A percentile compares a stretch with the other conserved stretches of the same genome.
phyloP scores from a whole-genome alignment of 2,113 vertebrate genomes.

The rabbit (Oryctolagus cuniculus) region DNA sequence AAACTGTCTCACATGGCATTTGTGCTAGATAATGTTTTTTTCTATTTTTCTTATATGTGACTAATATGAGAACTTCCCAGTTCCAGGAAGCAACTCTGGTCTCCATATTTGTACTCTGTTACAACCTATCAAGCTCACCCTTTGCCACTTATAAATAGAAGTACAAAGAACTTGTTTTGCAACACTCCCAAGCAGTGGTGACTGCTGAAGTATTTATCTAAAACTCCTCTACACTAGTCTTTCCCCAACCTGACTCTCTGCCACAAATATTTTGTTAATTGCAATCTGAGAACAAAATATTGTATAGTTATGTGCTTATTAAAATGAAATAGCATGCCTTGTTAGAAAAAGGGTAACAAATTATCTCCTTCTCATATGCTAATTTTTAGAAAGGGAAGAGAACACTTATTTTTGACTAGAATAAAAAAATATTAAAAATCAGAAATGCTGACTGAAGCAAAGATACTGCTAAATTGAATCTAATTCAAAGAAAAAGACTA shows the following conservation, averaged over 20 bases:
- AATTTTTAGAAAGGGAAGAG: not conserved
- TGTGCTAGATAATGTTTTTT: not conserved
- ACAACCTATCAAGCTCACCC: not conserved
- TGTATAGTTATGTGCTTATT: slow-evolving; percentile 45
- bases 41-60: slow-evolving; percentile 24
- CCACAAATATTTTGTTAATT: slow-evolving; percentile 72
- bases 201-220: slow-evolving; percentile 13
- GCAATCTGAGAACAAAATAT: slow-evolving; percentile 56
- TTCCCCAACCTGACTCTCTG: slow-evolving; percentile 24
- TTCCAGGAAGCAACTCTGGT: not conserved
- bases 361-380: slow-evolving; percentile 67
- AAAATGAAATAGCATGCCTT: no score
- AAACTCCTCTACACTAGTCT: not conserved
- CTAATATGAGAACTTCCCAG: not conserved
- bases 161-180: slow-evolving; percentile 44
- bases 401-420: slow-evolving; percentile 58
- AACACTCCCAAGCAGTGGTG: not conserved
- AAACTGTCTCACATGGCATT: not conserved
- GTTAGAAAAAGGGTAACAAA: slow-evolving; percentile 61
- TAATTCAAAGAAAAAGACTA: slow-evolving; percentile 75
- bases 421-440: slow-evolving; percentile 66
- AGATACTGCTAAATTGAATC: slow-evolving; percentile 75
- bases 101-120: not conserved
- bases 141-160: slow-evolving; percentile 31
- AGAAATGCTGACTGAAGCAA: slow-evolving; percentile 79